These are phyloP conservation scores for Sorex maritimensis DNA, from an alignment of 2,797 vertebrate species.

Conservation along the genomic window DNA sequence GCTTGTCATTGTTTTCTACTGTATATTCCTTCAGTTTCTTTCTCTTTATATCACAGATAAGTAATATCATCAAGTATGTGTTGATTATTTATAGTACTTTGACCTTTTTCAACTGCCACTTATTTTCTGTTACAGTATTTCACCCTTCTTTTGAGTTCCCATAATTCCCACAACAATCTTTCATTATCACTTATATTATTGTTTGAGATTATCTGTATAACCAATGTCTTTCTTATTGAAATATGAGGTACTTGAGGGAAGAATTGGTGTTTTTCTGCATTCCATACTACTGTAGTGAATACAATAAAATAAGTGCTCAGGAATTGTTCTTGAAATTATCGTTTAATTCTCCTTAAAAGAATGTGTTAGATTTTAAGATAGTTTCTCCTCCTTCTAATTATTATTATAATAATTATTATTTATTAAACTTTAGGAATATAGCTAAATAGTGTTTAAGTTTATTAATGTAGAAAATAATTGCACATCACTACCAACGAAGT, in stretches of 20 bases:
- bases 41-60: too few relatives aligned
- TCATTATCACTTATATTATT: background rate
- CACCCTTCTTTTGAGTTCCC: background rate
- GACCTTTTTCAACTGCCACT: slow-evolving; percentile 24
- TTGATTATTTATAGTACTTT: background rate
- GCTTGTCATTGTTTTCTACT: too few relatives aligned
- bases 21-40: too few relatives aligned
- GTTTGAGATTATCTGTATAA: slow-evolving; percentile 34
- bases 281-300: background rate
- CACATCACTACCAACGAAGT: too few relatives aligned
- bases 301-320: slow-evolving; percentile 33
- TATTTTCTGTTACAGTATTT: background rate
- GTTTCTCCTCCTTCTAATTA: too few relatives aligned
- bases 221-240: slow-evolving; percentile 16
- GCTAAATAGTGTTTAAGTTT: too few relatives aligned
- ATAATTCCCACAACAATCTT: slow-evolving; percentile 11
- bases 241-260: slow-evolving; percentile 45
- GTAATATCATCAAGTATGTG: too few relatives aligned
- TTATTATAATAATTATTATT: too few relatives aligned
- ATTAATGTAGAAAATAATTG: too few relatives aligned
- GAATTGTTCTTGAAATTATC: slow-evolving; percentile 58
- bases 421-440: too few relatives aligned
- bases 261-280: slow-evolving; percentile 1
- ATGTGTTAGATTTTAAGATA: background rate
- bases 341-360: background rate